A percentile compares a stretch with the other conserved stretches of the same genome.
Evolutionary conservation across 2,888 invertebrate genomes (phyloP).

Genomic region (Baccha elongata): DNA sequence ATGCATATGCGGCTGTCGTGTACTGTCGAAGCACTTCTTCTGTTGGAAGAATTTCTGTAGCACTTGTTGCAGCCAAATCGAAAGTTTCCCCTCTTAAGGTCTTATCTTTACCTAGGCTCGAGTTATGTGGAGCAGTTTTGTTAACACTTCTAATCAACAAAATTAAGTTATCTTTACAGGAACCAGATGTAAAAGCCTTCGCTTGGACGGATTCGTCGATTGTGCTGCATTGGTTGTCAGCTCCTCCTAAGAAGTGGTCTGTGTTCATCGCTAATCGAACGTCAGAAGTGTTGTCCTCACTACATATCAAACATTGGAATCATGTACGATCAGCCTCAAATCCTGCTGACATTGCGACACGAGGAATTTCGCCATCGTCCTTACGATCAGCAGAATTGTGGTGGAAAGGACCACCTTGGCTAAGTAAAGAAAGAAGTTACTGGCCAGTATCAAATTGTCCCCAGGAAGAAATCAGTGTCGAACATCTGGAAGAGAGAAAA

Average conservation of each 20-base stretch:
- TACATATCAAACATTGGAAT: not conserved
- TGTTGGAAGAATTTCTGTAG: slow-evolving; percentile 6
- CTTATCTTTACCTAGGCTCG: slow-evolving; percentile 42
- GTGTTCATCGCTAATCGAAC: slow-evolving; percentile 37
- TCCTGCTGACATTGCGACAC: slow-evolving; percentile 29
- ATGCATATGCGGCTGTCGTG: slow-evolving; percentile 32
- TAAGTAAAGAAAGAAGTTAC: not conserved
- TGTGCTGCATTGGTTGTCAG: slow-evolving; percentile 19
- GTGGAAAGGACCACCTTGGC: slow-evolving; percentile 37
- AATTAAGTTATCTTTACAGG: slow-evolving; percentile 28
- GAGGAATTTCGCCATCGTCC: slow-evolving; percentile 26
- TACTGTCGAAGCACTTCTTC: too few relatives aligned
- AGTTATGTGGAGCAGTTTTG: slow-evolving; percentile 49
- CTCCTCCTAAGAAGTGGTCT: slow-evolving; percentile 35
- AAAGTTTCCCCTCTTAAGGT: slow-evolving; percentile 46
- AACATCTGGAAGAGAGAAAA: slow-evolving; percentile 9
- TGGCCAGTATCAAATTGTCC: slow-evolving; percentile 15
- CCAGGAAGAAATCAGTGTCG: not conserved
- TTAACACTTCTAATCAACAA: slow-evolving; percentile 39
- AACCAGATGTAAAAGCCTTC: slow-evolving; percentile 20
- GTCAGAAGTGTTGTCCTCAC: slow-evolving; percentile 10
- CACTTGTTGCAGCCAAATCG: too few relatives aligned
- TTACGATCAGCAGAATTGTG: slow-evolving; percentile 7
- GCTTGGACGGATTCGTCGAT: slow-evolving; percentile 36
- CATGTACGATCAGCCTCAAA: slow-evolving; percentile 37